These are phyloP conservation scores for Mechanitis messenoides DNA, from an alignment of 2,888 invertebrate genomes.

Conservation along the genomic window DNA sequence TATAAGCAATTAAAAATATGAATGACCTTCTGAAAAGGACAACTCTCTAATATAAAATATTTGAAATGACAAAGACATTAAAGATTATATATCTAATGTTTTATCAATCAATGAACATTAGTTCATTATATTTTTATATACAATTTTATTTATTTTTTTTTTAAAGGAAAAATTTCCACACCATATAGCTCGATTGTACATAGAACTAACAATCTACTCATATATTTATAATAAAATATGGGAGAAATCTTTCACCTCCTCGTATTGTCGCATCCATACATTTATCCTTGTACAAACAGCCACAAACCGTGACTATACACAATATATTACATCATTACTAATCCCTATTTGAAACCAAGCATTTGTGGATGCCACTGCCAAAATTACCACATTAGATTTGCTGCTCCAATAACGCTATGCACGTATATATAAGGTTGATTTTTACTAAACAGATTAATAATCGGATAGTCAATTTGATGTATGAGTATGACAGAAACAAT, in stretches of 20 bases:
- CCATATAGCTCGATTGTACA: not conserved
- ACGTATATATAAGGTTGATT: constrained; percentile 15
- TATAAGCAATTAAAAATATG: too few species aligned
- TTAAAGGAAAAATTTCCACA: too few species aligned
- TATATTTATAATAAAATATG: not conserved
- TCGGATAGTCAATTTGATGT: constrained; percentile 39
- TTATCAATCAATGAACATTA: too few species aligned
- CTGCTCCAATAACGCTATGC: constrained; percentile 14
- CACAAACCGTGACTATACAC: constrained; percentile 37
- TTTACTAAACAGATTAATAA: constrained; percentile 15
- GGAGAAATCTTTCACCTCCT: constrained; percentile 5
- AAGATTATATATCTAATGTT: too few species aligned
- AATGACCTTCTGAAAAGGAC: too few species aligned
- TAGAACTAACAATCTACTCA: not conserved
- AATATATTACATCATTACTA: constrained; percentile 58
- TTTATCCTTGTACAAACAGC: constrained; percentile 30
- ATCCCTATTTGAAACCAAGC: constrained; percentile 58
- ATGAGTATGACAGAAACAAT: constrained; percentile 49
- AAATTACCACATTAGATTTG: constrained; percentile 14
- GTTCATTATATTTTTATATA: too few species aligned
- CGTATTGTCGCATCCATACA: constrained; percentile 16
- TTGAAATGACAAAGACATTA: too few species aligned
- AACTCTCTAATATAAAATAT: not conserved
- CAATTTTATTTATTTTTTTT: too few species aligned
- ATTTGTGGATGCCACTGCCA: constrained; percentile 43